Evolutionary conservation across 2,888 invertebrate genomes (phyloP), one percentile per base, ranked within the genome.

Genomic region (Sarcophaga subvicina): DNA sequence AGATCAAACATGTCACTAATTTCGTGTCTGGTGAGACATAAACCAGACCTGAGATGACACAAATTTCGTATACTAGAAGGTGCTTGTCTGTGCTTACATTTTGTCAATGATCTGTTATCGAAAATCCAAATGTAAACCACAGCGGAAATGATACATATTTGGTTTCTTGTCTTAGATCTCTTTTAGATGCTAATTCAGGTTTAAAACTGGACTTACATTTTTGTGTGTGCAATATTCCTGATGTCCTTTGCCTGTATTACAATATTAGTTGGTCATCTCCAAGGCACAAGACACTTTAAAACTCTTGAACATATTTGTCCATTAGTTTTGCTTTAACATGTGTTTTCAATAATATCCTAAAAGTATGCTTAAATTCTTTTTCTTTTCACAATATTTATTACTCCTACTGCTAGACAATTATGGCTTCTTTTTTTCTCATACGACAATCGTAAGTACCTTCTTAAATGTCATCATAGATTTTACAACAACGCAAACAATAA

Each of bases 381-480:
- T 66, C 62, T 62, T 37, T 37, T 37, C 37, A 2, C 37, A 14
- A 73, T 67, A 72, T 77, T 67, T 37, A 45, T 76, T 76, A 27
- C 66, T 37, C 76, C 49, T 66, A 27, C 54, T 67, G 59, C 69
- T 78, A 10, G 60, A 45, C 69, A 69, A 79, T 70, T 80, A 67
- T 45, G 45, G 14, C 20, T 54, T 54, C n/a, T 45, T 22, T 45
- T 49, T 27, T 54, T 17, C 76, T 37, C 37, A 37, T 37, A 37
- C 37, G 8, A 20, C 10, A 66, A 27, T 37, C 49, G 20, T 71
- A 79, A 82, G 82, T 86, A 79, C 64, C 71, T 62, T 75, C 82
- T 82, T 82, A 86, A 79, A 76, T 86, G 75, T 82, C 85, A 82
- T 82, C 71, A 82, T 62, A 82, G 78, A 82, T 75, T 82, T 79